These are phyloP conservation scores for Crax fasciolata DNA, from an alignment of 2,797 vertebrate species.

Conservation along the genomic window DNA sequence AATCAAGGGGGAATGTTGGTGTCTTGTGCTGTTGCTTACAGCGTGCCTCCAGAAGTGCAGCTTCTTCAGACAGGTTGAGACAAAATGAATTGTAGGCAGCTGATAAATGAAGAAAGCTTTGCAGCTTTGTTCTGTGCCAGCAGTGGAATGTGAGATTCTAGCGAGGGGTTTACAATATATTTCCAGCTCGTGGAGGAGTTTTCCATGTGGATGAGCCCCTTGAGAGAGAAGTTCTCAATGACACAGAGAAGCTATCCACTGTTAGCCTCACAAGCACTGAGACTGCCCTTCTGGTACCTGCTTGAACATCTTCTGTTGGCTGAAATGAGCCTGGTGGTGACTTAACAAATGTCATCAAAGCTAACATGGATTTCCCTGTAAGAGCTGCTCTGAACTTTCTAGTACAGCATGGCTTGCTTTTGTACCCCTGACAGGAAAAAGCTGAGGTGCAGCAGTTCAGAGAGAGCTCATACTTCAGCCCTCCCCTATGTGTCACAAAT, in stretches of 20 bases:
- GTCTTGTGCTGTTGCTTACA: neutral
- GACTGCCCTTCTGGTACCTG: neutral
- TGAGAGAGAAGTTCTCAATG: neutral
- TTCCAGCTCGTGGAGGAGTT: neutral
- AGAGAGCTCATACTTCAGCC: neutral
- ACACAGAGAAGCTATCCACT: neutral
- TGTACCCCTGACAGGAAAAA: neutral
- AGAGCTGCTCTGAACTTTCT: neutral
- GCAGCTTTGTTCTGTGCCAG: neutral
- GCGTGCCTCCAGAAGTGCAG: neutral
- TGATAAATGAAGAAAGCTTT: neutral
- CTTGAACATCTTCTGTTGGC: neutral
- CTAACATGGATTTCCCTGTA: neutral
- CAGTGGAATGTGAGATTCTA: neutral
- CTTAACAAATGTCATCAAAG: neutral
- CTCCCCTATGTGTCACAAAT: neutral
- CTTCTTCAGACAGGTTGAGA: neutral
- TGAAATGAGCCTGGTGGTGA: neutral
- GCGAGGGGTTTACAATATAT: neutral
- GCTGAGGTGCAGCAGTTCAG: neutral
- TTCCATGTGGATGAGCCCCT: neutral
- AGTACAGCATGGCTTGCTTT: neutral
- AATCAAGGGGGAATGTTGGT: neutral
- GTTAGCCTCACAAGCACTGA: neutral
- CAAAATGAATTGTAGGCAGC: neutral